These are phyloP conservation scores for Melikaiella ostensackeni DNA, from an alignment of 2,888 invertebrate species.

Conservation along the genomic window DNA sequence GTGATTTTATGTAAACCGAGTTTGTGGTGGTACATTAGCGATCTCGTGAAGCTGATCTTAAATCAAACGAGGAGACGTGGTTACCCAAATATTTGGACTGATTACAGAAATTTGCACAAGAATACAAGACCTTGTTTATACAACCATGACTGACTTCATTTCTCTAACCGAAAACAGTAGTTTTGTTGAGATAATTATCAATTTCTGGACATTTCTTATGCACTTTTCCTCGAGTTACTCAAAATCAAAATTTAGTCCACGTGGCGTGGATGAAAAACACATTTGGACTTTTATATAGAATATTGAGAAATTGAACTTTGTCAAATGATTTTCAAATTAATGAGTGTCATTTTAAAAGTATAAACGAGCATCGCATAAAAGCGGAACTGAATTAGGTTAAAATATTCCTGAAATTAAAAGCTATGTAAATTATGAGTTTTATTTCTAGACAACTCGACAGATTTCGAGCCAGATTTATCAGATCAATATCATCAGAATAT, in stretches of 20 bases:
- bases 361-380: too few species aligned
- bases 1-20: slow-evolving; percentile 1
- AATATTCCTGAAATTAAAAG: too few species aligned
- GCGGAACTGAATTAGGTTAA: too few species aligned
- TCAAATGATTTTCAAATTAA: not conserved
- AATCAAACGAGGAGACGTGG: slow-evolving; percentile 15
- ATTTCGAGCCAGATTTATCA: too few species aligned
- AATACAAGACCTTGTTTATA: slow-evolving; percentile 21
- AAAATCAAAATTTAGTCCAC: not conserved
- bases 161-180: slow-evolving; percentile 3
- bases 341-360: too few species aligned
- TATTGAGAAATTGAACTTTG: not conserved
- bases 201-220: not conserved
- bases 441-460: too few species aligned
- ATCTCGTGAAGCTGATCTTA: slow-evolving; percentile 10
- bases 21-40: slow-evolving; percentile 22
- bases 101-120: slow-evolving; percentile 26
- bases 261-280: too few species aligned
- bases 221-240: not conserved
- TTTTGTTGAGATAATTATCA: not conserved
- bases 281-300: not conserved
- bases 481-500: too few species aligned
- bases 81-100: slow-evolving; percentile 36
- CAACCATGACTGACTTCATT: not conserved
- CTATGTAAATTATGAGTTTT: too few species aligned